Base-by-base conservation (phyloP, 1,140 invertebrate species). In the Mactra quadrangularis region DNA sequence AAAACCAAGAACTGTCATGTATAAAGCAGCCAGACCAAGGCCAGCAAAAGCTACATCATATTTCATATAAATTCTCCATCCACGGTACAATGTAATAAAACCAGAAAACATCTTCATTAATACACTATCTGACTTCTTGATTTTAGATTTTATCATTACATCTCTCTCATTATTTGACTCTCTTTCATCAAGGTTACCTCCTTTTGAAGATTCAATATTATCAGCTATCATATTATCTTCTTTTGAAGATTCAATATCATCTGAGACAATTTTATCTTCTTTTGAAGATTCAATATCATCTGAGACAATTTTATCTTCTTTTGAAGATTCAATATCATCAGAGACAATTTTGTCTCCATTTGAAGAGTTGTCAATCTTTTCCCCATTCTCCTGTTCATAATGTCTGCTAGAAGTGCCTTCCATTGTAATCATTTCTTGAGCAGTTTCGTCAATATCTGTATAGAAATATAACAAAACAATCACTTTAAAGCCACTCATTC, bases 1-100 rank as follows among this genome's bases (percentile, higher is more conserved):
- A 87, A 95, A 95, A 13, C 93, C 92, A 7, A 95, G 87, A 0
- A 95, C 94, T 19, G 94, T 95, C 93, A 95, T 93, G 83, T 94
- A 94, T 1, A 94, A 84, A 25, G 90, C 84, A 22, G 94, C 92
- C 22, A 95, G 86, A 0, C 88, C 93, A 0, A 95, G 77, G 27
- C 94, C 94, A 35, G 94, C 94, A 83, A 89, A 89, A 19, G 89
- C 82, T 1, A 94, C 89, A 3, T 87, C 79, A 71, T 93, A 91
- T 11, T 68, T 72, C 70, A 93, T 92, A 85, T 93, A 94, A 2
- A 75, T 83, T 53, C 75, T 84, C 93, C 93, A 94, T 19, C 91
- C 88, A 60, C 78, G 82, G 13, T 62, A 47, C 7, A 89, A 29
- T 31, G 71, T 87, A 9, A 85, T 79, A 29, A 87, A 64, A 19